Base-by-base conservation (phyloP, 2,888 invertebrate species). In the Charanyca ferruginea region DNA sequence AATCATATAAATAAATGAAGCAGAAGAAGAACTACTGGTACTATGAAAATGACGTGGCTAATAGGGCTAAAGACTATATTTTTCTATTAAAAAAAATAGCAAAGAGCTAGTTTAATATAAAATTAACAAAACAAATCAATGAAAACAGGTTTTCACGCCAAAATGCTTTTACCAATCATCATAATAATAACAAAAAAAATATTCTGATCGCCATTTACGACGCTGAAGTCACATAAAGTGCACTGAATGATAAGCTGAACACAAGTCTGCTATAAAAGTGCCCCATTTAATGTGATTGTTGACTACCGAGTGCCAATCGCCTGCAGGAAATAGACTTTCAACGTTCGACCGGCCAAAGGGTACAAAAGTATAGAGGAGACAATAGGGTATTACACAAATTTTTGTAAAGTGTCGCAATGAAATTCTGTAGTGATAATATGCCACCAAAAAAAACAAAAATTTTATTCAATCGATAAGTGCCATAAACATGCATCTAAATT, bases 221-320 rank as follows among this genome's bases (percentile, higher is more conserved):
- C 38, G 7, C 23, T 47, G 51, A 45, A 48, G 55, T 22, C 62
- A 77, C 77, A 74, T 71, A 64, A 80, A 66, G 47, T 58, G 64
- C 73, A 69, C 41, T 62, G 52, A 71, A 68, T 67, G 75, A 77
- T 73, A 77, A 72, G 62, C 57, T 77, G 64, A 72, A 77, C 64
- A 73, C 60, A 65, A 69, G 59, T 66, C 66, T 62, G 55, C 45
- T 38, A 80, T 84, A 77, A 80, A 86, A 78, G 75, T 61, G 77
- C 60, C 47, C 57, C 76, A 64, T 81, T 83, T 88, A 86, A 89
- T 83, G 77, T 79, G 85, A 89, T 88, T 89, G 84, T 85, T 85
- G 83, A 81, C 77, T 80, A 80, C 79, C 79, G 78, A 87, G 82
- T 86, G 87, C 81, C 90, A 89, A 90, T 90, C 87, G 81, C 59